These are phyloP conservation scores for Alouatta palliata DNA, from an alignment of 2,113 vertebrate species.

Conservation along the genomic window DNA sequence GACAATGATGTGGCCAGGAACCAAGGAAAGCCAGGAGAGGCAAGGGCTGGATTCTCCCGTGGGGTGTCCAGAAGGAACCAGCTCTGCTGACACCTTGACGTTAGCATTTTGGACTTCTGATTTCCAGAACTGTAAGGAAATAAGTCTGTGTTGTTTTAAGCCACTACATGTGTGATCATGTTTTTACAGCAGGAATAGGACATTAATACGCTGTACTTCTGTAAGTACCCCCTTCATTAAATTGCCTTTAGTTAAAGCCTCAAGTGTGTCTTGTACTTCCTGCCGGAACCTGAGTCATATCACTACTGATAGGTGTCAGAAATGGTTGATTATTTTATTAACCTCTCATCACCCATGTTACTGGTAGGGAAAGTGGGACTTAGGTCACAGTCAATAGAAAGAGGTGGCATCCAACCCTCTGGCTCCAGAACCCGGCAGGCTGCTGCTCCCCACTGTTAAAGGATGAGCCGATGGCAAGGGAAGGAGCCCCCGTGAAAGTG, in stretches of 20 bases:
- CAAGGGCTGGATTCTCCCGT: background rate
- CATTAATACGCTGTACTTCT: rapidly evolving
- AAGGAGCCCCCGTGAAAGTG: background rate
- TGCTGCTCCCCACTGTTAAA: background rate
- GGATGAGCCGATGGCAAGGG: background rate
- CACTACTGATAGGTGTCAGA: background rate
- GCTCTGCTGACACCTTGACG: background rate
- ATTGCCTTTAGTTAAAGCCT: background rate
- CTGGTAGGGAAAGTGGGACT: background rate
- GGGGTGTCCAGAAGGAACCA: background rate
- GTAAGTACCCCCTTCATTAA: background rate
- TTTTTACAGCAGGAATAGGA: background rate
- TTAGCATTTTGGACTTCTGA: background rate
- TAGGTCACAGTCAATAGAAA: background rate
- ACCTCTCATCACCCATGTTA: background rate
- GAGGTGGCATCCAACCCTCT: background rate
- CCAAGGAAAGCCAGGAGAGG: background rate
- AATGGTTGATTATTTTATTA: background rate
- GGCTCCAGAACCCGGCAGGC: background rate
- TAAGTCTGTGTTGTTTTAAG: background rate
- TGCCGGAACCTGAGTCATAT: background rate
- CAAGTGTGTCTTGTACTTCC: background rate
- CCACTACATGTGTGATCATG: rapidly evolving
- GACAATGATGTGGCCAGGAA: rapidly evolving
- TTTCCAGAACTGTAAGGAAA: background rate